These are phyloP conservation scores for Sarcophaga carnaria DNA, from an alignment of 2,888 invertebrate species.

Conservation along the genomic window DNA sequence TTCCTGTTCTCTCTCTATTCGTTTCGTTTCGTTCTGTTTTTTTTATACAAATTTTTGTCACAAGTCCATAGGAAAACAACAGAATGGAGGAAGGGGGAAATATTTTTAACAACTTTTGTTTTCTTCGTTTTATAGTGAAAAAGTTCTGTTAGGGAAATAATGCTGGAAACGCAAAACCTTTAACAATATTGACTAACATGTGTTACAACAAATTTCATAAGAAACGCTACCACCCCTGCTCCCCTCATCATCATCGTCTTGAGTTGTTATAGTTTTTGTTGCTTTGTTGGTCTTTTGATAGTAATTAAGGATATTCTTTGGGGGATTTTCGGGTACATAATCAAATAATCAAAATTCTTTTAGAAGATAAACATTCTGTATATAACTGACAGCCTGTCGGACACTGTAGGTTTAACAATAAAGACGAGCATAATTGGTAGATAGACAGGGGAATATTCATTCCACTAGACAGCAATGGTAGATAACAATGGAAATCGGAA, in stretches of 20 bases:
- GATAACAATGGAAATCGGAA: neutral
- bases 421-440: slow-evolving; percentile 3
- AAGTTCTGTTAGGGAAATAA: slow-evolving; percentile 19
- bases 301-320: slow-evolving; percentile 54
- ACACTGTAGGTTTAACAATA: slow-evolving; percentile 12
- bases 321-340: slow-evolving; percentile 42
- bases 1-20: slow-evolving; percentile 4
- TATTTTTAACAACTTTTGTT: slow-evolving; percentile 53
- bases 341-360: slow-evolving; percentile 30
- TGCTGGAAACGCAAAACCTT: slow-evolving; percentile 55
- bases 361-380: slow-evolving; percentile 9
- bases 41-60: slow-evolving; percentile 5
- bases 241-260: neutral
- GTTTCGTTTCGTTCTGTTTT: neutral
- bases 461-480: neutral
- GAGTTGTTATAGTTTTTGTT: slow-evolving; percentile 1
- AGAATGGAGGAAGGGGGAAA: slow-evolving; percentile 26
- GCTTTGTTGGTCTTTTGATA: slow-evolving; percentile 30
- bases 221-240: neutral
- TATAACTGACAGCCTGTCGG: slow-evolving; percentile 10
- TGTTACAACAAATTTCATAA: slow-evolving; percentile 66
- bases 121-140: slow-evolving; percentile 38
- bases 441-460: neutral
- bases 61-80: slow-evolving; percentile 18
- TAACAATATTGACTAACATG: slow-evolving; percentile 68